Evolutionary conservation across 2,113 vertebrate species (phyloP).

Genomic region (Panurus biarmicus): DNA sequence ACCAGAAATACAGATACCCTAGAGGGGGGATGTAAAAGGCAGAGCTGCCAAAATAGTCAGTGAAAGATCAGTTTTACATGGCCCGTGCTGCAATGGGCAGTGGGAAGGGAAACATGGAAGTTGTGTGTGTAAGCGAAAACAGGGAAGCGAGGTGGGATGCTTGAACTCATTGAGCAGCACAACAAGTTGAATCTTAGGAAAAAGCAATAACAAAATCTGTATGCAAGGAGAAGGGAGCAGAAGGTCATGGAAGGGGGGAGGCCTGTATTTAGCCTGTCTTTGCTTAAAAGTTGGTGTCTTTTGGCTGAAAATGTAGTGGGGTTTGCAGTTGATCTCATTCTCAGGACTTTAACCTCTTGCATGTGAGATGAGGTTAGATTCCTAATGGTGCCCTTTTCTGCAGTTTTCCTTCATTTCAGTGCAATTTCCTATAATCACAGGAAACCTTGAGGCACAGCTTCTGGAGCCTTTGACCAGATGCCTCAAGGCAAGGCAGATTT

Average conservation of each 20-base stretch:
- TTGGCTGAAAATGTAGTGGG: neutral
- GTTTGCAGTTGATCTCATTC: neutral
- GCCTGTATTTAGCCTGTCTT: neutral
- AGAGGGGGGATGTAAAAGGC: neutral
- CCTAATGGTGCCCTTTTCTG: neutral
- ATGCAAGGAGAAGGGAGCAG: neutral
- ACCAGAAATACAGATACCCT: neutral
- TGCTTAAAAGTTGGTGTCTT: neutral
- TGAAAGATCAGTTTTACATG: neutral
- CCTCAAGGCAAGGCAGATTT: neutral
- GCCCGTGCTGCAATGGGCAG: neutral
- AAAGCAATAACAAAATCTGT: neutral
- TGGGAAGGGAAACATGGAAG: too few relatives aligned
- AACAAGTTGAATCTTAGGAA: neutral
- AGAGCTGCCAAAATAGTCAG: neutral
- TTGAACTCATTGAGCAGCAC: rapidly evolving
- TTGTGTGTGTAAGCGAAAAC: too few relatives aligned
- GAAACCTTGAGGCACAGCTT: neutral
- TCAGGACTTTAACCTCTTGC: neutral
- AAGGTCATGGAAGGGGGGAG: neutral
- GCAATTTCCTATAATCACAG: neutral
- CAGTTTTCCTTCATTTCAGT: neutral
- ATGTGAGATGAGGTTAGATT: neutral
- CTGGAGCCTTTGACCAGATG: neutral
- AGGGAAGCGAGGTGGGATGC: rapidly evolving